These are phyloP conservation scores for Pelobates fuscus DNA, from an alignment of 2,113 vertebrate genomes.

Conservation along the genomic window DNA sequence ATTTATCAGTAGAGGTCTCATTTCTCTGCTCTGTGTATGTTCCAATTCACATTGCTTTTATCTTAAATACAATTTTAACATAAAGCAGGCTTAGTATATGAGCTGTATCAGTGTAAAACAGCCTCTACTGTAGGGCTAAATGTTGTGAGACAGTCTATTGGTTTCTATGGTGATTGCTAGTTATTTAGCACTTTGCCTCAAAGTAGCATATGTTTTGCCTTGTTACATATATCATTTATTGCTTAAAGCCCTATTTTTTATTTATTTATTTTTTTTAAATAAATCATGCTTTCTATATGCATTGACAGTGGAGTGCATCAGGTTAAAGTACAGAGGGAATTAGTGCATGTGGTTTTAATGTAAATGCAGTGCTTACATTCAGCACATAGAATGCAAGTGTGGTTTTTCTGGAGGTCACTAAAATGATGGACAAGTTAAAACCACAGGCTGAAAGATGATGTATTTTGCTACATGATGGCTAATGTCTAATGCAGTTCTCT, in stretches of 20 bases:
- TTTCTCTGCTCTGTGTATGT: conserved; percentile 1
- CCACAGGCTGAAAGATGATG: background rate
- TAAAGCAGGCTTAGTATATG: background rate
- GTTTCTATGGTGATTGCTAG: too few relatives aligned
- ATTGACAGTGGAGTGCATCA: background rate
- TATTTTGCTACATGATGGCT: conserved; percentile 4
- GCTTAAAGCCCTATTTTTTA: too few relatives aligned
- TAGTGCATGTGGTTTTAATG: background rate
- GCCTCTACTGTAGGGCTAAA: too few relatives aligned
- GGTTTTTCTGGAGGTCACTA: background rate
- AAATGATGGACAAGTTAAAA: background rate
- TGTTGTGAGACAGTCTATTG: too few relatives aligned
- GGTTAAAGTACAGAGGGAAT: background rate
- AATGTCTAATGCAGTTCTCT: background rate
- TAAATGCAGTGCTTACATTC: background rate
- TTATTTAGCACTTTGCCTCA: too few relatives aligned
- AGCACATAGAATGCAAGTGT: background rate
- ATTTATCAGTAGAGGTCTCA: conserved; percentile 24
- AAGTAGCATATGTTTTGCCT: too few relatives aligned
- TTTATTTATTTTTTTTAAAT: too few relatives aligned
- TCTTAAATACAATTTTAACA: background rate
- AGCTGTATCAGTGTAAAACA: too few relatives aligned
- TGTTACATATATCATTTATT: too few relatives aligned
- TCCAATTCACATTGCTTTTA: conserved; percentile 6
- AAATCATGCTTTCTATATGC: too few relatives aligned